Percentiles rank a stretch among this genome's conserved stretches.
Evolutionary conservation across 2,113 vertebrate species (phyloP).

Genomic region (rat (Rattus norvegicus)): GRCr8 NC_086039.1:109650001-109650500

Average conservation of each 20-base stretch:
- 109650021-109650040: conserved; percentile 27
- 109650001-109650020: conserved; percentile 14
- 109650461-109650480: conserved; percentile 57
- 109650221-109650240: neutral
- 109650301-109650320: neutral
- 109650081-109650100: conserved; percentile 62
- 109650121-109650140: conserved; percentile 66
- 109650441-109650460: neutral
- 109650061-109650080: conserved; percentile 50
- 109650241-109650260: conserved; percentile 13
- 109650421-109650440: conserved; percentile 7
- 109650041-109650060: neutral
- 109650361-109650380: neutral
- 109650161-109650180: conserved; percentile 37
- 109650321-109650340: neutral
- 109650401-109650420: neutral
- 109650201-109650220: conserved; percentile 41
- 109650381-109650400: neutral
- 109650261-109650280: neutral
- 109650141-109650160: neutral
- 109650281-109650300: conserved; percentile 19
- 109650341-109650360: neutral
- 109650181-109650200: conserved; percentile 1
- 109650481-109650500: conserved; percentile 30
- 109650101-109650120: conserved; percentile 55